These are phyloP conservation scores for Sericinus montela DNA, from an alignment of 2,888 invertebrate species.

Conservation along the genomic window DNA sequence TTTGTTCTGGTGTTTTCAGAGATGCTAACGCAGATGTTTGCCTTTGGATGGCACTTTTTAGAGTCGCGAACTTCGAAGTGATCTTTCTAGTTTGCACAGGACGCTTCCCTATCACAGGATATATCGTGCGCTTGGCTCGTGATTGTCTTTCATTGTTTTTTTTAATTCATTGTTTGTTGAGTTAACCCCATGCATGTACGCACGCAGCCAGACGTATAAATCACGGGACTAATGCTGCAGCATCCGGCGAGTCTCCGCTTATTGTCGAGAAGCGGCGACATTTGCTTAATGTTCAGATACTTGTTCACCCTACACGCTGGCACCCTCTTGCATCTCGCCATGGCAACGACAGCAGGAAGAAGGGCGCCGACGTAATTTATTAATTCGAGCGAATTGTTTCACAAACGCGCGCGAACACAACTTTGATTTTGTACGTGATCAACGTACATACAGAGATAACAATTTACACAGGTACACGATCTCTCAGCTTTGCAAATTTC, in stretches of 20 bases:
- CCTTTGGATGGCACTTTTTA: too few relatives aligned
- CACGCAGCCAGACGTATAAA: conserved; percentile 75
- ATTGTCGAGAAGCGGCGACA: conserved; percentile 45
- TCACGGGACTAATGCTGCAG: conserved; percentile 68
- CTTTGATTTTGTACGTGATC: conserved; percentile 12
- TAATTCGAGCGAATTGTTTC: conserved; percentile 58
- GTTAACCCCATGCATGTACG: conserved; percentile 51
- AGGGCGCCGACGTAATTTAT: conserved; percentile 59
- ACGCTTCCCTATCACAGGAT: conserved; percentile 7
- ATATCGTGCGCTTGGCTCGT: conserved; percentile 4
- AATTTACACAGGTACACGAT: not conserved
- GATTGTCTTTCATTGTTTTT: conserved; percentile 37
- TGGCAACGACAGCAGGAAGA: conserved; percentile 45
- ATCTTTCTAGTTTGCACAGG: conserved; percentile 13
- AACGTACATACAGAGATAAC: not conserved
- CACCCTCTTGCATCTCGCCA: conserved; percentile 27
- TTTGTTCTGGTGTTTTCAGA: too few relatives aligned
- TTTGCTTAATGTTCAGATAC: conserved; percentile 44
- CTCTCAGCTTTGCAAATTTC: not conserved
- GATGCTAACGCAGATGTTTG: too few relatives aligned
- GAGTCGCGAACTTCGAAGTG: too few relatives aligned
- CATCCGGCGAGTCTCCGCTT: conserved; percentile 67
- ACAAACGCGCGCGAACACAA: conserved; percentile 29
- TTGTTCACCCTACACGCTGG: conserved; percentile 23
- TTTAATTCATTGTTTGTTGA: conserved; percentile 59